Conservation (phyloP, 2,113 vertebrate genomes). For the Microtus montanus region DNA sequence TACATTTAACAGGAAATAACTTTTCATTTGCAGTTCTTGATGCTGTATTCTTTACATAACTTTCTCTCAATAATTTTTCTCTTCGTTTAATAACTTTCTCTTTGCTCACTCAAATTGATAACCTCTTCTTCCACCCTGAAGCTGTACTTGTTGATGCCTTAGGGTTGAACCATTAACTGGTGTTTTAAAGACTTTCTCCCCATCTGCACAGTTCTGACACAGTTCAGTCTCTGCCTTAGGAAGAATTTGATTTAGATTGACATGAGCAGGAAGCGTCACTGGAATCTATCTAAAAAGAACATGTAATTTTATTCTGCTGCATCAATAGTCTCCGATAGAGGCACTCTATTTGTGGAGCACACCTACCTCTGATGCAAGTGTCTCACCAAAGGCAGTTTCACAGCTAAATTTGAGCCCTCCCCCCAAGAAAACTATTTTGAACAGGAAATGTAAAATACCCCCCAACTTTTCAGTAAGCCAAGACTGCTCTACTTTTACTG, state of each 20-base stretch:
- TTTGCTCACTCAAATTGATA: slow-evolving; percentile 44
- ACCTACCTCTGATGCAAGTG: slow-evolving; percentile 10
- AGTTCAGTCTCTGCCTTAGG: slow-evolving; percentile 76
- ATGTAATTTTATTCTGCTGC: slow-evolving; percentile 11
- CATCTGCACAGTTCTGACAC: slow-evolving; percentile 60
- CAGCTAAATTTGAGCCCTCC: neutral
- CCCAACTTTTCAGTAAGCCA: slow-evolving; percentile 46
- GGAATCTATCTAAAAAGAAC: slow-evolving; percentile 47
- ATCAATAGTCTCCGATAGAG: slow-evolving; percentile 23
- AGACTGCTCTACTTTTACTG: neutral
- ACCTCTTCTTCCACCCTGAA: neutral
- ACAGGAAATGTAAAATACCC: slow-evolving; percentile 41
- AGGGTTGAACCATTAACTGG: slow-evolving; percentile 26
- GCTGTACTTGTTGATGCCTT: neutral
- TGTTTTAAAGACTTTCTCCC: slow-evolving; percentile 58
- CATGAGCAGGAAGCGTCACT: slow-evolving; percentile 63
- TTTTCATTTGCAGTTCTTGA: slow-evolving; percentile 9
- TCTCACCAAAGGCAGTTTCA: slow-evolving; percentile 56
- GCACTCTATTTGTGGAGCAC: slow-evolving; percentile 1
- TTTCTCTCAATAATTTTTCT: neutral
- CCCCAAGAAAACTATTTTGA: neutral
- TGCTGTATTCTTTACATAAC: neutral
- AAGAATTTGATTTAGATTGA: slow-evolving; percentile 56
- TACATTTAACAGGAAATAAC: neutral
- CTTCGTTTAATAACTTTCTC: neutral